A percentile compares a stretch with the other conserved stretches of the same genome.
phyloP scores from a whole-genome alignment of 2,797 vertebrate species.

The Acridotheres tristis region DNA sequence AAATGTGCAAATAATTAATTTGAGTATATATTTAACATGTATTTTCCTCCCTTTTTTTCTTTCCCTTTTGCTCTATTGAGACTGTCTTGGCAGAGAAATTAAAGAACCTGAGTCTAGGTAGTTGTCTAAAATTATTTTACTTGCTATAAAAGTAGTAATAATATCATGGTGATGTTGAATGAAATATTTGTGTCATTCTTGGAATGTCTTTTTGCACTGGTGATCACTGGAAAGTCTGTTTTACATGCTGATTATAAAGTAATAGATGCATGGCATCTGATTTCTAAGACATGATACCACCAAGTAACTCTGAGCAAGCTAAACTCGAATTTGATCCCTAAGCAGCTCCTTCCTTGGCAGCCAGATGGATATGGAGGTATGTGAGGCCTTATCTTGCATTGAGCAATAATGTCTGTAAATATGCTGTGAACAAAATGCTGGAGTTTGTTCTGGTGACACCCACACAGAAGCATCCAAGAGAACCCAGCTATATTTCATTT shows the following conservation, averaged over 20 bases:
- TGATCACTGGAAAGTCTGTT: not conserved
- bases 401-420: not conserved
- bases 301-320: not conserved
- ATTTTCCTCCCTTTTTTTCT: not conserved
- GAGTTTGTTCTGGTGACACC: not conserved
- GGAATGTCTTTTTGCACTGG: not conserved
- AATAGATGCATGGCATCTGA: not conserved
- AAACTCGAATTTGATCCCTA: not conserved
- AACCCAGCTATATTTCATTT: not conserved
- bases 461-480: not conserved
- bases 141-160: not conserved
- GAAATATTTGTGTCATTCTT: not conserved
- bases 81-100: not conserved
- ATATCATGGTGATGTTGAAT: not conserved
- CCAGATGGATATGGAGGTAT: not conserved
- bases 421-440: not conserved
- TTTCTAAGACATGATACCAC: not conserved
- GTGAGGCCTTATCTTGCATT: not conserved
- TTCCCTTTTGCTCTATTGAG: not conserved
- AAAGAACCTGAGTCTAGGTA: not conserved
- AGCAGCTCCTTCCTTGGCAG: not conserved
- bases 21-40: not conserved
- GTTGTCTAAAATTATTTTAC: not conserved
- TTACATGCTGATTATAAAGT: not conserved
- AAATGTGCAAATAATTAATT: not conserved